Evolutionary conservation across 2,888 invertebrate species (phyloP).

Genomic region (Mythimna albipuncta): DNA sequence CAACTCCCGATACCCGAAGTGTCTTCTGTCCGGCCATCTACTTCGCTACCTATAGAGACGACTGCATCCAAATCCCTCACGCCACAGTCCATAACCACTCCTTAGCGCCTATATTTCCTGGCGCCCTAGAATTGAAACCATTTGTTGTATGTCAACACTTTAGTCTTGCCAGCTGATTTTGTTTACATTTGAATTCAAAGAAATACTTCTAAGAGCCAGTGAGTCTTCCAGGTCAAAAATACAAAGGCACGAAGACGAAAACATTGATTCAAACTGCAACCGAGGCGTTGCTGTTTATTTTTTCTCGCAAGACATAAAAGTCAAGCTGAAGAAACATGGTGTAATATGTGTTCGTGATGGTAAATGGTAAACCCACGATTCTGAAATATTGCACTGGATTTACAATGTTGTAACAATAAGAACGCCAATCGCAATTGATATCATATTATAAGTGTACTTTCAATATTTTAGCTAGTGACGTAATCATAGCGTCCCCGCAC

Average conservation of each 20-base stretch:
- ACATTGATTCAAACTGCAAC: conserved; percentile 23
- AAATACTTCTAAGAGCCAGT: neutral
- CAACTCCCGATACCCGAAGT: too few species aligned
- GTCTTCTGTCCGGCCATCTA: too few species aligned
- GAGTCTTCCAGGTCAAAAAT: neutral
- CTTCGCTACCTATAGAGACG: too few species aligned
- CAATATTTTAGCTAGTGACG: too few species aligned
- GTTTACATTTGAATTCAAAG: neutral
- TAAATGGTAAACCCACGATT: neutral
- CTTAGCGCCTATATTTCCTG: too few species aligned
- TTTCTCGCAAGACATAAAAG: conserved; percentile 23
- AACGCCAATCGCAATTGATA: too few species aligned
- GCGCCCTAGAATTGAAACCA: too few species aligned
- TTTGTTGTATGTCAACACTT: neutral
- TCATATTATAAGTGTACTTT: too few species aligned
- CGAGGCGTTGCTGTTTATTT: conserved; percentile 33
- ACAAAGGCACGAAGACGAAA: neutral
- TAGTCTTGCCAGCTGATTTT: conserved; percentile 2
- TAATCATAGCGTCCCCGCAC: too few species aligned
- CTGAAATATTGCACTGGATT: neutral
- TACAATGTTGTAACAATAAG: too few species aligned
- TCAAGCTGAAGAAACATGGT: conserved; percentile 15
- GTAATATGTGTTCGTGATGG: neutral
- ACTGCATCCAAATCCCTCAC: too few species aligned
- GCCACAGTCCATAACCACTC: too few species aligned